Evolutionary conservation across 1,140 invertebrate genomes (phyloP).

Genomic region (Lepidurus packardi): DNA sequence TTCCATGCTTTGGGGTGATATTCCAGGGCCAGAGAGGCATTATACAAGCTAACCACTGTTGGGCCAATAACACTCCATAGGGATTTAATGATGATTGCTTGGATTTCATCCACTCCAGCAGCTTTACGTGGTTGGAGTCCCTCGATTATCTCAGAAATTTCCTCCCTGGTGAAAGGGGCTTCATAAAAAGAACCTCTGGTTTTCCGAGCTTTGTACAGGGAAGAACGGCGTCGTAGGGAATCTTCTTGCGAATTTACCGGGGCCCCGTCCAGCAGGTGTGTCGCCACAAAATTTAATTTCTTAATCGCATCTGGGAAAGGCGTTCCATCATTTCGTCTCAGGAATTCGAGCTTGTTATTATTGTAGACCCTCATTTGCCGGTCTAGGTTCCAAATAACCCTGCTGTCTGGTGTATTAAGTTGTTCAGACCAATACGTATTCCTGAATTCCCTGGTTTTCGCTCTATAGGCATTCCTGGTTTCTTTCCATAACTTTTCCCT

Average conservation of each 20-base stretch:
- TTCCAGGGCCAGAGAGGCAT: not conserved
- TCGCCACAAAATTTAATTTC: conserved; percentile 24
- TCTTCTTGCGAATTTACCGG: not conserved
- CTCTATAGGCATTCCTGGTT: not conserved
- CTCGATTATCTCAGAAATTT: not conserved
- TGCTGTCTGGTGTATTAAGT: conserved; percentile 3
- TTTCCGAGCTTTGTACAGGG: not conserved
- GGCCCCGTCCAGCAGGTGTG: not conserved
- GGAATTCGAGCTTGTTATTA: conserved; percentile 7
- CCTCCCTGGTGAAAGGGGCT: conserved; percentile 10
- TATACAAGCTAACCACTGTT: not conserved
- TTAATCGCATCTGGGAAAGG: not conserved
- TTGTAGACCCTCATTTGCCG: not conserved
- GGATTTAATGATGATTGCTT: not conserved
- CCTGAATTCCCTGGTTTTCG: not conserved
- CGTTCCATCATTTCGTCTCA: not conserved
- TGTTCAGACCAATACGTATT: not conserved
- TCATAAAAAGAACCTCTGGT: not conserved
- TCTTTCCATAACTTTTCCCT: conserved; percentile 23
- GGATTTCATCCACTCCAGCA: conserved; percentile 23
- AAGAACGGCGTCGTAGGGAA: not conserved
- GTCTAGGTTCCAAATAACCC: not conserved
- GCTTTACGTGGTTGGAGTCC: conserved; percentile 10
- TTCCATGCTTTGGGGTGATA: conserved; percentile 26
- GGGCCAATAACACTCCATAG: not conserved